Evolutionary conservation across 2,888 invertebrate genomes (phyloP), one percentile per base, ranked within the genome.

Genomic region (Latrodectus hesperus): DNA sequence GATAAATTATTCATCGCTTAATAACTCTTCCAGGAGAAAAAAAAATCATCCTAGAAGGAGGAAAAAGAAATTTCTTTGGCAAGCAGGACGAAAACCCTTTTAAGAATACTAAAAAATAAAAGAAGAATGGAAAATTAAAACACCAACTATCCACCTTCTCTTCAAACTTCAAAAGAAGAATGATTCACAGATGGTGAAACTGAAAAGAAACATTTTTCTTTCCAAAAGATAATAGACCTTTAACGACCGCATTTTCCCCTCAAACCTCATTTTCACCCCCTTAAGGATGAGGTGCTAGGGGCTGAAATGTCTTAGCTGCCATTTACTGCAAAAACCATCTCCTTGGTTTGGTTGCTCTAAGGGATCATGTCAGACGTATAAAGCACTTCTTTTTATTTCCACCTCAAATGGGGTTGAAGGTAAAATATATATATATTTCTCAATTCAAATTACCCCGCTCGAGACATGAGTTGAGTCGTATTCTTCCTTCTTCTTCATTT

Each of bases 391-490:
- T 38, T 38, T 38, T 38, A 38, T 38, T 38, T 38, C 38, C 38
- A 38, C 38, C 60, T 12, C 12, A 60, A 60, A 60, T 60, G n/a
- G 60, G n/a, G 60, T 60, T 60, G 60, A 10, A 11, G n/a, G 60
- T n/a, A 60, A 11, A 60, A 60, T 6, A 60, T 16, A 60, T 16
- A 55, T 14, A 60, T 60, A 60, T 60, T 16, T 60, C 60, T 60
- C 60, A 60, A 60, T 60, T 60, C 60, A 60, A 60, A 60, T 60
- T 60, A 60, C 60, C 14, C n/a, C 79, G 53, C 78, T 9, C 60
- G 71, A 71, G 55, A 80, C 64, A n/a, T 51, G 82, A 52, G 82
- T 82, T 82, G 82, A 82, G 82, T 74, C 70, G 82, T 82, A 17
- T 60, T 73, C 22, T 52, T 75, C 74, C 82, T 67, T 53, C 74